Percentiles rank a stretch among this genome's conserved stretches.
Conservation (phyloP, 2,797 vertebrate genomes). For the Phyllotis vaccarum region DNA sequence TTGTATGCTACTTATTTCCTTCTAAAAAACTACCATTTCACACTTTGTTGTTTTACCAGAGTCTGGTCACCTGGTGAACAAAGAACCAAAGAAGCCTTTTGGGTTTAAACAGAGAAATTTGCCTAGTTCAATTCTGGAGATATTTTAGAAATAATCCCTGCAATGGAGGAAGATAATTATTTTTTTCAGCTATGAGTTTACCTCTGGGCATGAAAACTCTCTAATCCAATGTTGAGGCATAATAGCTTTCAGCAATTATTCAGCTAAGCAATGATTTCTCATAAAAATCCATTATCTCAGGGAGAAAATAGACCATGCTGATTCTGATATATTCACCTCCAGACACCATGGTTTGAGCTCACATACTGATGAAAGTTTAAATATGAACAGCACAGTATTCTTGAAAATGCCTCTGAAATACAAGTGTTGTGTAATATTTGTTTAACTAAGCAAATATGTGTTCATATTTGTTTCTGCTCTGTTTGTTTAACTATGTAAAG, state of each 20-base stretch:
- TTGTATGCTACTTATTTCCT: background rate
- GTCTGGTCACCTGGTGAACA: background rate
- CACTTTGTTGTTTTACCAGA: background rate
- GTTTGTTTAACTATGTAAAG: background rate
- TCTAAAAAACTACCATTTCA: constrained; percentile 43
- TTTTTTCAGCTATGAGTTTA: constrained; percentile 41
- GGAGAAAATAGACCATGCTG: background rate
- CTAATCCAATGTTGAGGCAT: constrained; percentile 22
- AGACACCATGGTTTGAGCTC: background rate
- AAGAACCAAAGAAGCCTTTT: background rate
- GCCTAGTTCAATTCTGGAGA: background rate
- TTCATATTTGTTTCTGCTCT: background rate
- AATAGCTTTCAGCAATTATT: constrained; percentile 50
- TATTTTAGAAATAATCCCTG: background rate
- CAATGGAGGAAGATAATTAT: background rate
- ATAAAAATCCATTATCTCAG: constrained; percentile 34
- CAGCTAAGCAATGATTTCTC: constrained; percentile 35
- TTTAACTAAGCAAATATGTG: background rate
- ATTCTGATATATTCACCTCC: constrained; percentile 30
- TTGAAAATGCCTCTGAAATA: constrained; percentile 11
- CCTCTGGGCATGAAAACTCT: background rate
- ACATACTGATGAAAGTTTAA: constrained; percentile 32
- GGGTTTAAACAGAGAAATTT: background rate
- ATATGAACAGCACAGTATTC: background rate
- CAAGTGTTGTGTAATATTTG: background rate